Evolutionary conservation across 2,797 vertebrate genomes (phyloP).

Genomic region (Eurystomus glaucurus): DNA sequence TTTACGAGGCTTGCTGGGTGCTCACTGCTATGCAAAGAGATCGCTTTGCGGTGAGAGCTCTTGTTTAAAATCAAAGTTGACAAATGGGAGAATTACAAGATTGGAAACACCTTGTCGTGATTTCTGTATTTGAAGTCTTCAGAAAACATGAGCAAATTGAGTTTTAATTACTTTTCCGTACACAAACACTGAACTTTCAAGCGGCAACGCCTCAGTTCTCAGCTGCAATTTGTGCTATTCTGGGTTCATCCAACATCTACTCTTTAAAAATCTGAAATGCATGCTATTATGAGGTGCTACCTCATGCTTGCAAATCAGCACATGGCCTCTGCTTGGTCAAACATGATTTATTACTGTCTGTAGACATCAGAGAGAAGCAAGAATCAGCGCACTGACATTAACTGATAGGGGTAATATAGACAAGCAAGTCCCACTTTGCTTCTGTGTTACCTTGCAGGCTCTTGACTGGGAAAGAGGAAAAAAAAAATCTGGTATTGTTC

Average conservation of each 20-base stretch:
- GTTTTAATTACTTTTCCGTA: conserved; percentile 53
- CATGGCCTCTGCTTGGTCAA: not conserved
- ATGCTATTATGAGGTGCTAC: not conserved
- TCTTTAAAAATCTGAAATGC: not conserved
- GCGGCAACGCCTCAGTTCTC: not conserved
- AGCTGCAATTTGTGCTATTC: not conserved
- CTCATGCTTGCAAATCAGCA: conserved; percentile 38
- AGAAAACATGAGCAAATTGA: conserved; percentile 26
- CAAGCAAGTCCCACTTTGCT: conserved; percentile 20
- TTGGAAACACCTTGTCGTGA: not conserved
- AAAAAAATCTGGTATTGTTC: not conserved
- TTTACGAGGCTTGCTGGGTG: not conserved
- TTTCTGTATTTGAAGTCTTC: not conserved
- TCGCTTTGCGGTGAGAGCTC: fast-evolving
- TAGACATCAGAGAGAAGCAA: conserved; percentile 10
- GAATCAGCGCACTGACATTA: not conserved
- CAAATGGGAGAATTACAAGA: conserved; percentile 1
- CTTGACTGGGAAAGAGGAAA: not conserved
- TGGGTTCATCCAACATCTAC: not conserved
- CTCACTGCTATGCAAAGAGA: not conserved
- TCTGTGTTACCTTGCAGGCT: not conserved
- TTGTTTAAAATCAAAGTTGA: not conserved
- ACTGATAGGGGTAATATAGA: conserved; percentile 11
- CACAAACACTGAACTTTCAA: not conserved
- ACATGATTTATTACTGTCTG: conserved; percentile 45